Evolutionary conservation across 2,113 vertebrate genomes (phyloP).

Genomic region (Manacus vitellinus): DNA sequence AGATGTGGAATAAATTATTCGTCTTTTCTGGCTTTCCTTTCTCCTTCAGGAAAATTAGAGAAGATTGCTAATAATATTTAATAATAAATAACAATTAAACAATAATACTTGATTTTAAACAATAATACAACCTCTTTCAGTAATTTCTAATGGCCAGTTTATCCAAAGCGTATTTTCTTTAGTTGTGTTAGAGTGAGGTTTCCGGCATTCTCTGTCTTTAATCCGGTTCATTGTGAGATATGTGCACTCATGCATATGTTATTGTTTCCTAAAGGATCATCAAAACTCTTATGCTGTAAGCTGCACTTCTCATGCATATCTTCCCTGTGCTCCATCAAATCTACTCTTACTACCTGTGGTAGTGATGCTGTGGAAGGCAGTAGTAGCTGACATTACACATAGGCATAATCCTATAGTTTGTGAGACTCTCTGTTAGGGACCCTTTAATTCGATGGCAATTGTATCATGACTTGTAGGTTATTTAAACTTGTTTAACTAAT

Average conservation of each 20-base stretch:
- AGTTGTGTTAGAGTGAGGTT: background rate
- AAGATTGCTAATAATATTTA: background rate
- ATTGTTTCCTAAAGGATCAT: background rate
- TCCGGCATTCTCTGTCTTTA: background rate
- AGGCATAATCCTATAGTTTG: background rate
- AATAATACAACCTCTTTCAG: background rate
- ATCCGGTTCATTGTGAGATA: background rate
- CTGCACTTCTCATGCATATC: background rate
- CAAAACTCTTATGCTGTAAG: background rate
- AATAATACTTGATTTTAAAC: background rate
- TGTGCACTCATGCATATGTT: background rate
- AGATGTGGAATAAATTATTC: background rate
- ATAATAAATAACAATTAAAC: background rate
- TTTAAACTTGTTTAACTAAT: background rate
- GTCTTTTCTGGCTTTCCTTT: background rate
- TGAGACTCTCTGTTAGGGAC: background rate
- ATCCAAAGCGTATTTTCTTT: background rate
- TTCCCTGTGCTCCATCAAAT: background rate
- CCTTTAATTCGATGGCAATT: background rate
- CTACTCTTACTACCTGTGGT: background rate
- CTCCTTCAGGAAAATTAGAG: background rate
- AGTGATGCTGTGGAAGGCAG: background rate
- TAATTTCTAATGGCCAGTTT: background rate
- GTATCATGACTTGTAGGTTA: background rate
- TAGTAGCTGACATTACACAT: background rate